These are phyloP conservation scores for Lynx canadensis DNA, from an alignment of 2,113 vertebrate species.

Conservation along the genomic window DNA sequence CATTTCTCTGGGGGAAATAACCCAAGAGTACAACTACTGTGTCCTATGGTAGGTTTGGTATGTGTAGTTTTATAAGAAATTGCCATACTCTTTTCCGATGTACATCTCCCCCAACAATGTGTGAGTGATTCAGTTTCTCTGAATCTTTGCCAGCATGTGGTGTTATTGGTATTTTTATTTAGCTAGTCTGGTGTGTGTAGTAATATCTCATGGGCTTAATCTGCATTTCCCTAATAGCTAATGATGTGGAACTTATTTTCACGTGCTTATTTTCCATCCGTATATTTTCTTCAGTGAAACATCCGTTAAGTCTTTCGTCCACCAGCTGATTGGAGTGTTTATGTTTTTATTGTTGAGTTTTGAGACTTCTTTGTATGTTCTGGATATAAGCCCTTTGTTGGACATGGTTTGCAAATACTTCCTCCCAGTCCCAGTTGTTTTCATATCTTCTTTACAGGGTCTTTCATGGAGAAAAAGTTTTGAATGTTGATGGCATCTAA, in stretches of 20 bases:
- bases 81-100: not conserved
- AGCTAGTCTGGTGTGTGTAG: not conserved
- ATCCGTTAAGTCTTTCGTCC: not conserved
- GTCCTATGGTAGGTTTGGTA: not conserved
- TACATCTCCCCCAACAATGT: not conserved
- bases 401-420: slow-evolving; percentile 21
- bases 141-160: not conserved
- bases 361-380: not conserved
- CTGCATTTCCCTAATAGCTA: not conserved
- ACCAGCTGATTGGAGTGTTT: not conserved
- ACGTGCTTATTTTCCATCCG: not conserved
- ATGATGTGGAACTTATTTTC: not conserved
- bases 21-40: not conserved
- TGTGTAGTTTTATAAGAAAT: not conserved
- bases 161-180: not conserved
- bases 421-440: not conserved
- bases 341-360: not conserved
- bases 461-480: not conserved
- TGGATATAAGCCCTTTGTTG: not conserved
- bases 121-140: not conserved
- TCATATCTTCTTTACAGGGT: not conserved
- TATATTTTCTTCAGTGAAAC: not conserved
- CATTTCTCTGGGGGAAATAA: not conserved
- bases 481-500: not conserved
- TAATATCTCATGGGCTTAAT: not conserved